Percentiles rank a stretch among this genome's conserved stretches.
Evolutionary conservation across 2,888 invertebrate genomes (phyloP).

Genomic region (Zaprionus bogoriensis): DNA sequence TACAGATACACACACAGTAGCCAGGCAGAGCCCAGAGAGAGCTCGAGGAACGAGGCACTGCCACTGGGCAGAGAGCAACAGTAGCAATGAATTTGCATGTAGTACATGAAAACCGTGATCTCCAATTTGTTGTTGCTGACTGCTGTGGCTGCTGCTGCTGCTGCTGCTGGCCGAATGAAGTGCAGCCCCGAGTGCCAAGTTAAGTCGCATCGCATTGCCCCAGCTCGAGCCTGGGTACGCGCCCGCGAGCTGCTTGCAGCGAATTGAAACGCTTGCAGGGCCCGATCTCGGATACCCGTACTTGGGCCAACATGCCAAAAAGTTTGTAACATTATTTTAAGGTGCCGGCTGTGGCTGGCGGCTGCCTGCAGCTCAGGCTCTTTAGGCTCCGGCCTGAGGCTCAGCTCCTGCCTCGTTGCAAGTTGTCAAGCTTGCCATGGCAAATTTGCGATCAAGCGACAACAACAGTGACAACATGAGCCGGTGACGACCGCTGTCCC

Average conservation of each 20-base stretch:
- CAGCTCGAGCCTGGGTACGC: not conserved
- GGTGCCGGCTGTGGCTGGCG: conserved; percentile 56
- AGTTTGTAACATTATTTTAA: conserved; percentile 76
- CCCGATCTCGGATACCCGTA: conserved; percentile 59
- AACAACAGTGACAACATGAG: conserved; percentile 76
- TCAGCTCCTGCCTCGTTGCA: conserved; percentile 44
- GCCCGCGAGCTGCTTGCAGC: conserved; percentile 3
- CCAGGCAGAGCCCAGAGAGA: conserved; percentile 18
- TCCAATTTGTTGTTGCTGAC: conserved; percentile 81
- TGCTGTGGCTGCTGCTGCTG: no score
- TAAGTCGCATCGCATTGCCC: conserved; percentile 24
- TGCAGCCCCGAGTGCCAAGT: conserved; percentile 7
- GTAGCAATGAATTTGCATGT: conserved; percentile 83
- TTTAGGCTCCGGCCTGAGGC: not conserved
- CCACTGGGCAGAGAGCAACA: conserved; percentile 65
- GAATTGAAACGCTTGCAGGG: conserved; percentile 71
- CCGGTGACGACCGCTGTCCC: conserved; percentile 54
- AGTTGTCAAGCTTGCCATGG: conserved; percentile 75
- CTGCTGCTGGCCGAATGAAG: conserved; percentile 28
- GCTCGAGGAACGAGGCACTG: conserved; percentile 10
- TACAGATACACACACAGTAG: conserved; percentile 50
- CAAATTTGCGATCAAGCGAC: conserved; percentile 76
- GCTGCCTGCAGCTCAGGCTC: conserved; percentile 14
- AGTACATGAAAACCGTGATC: conserved; percentile 83
- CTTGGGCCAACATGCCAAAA: conserved; percentile 70